phyloP scores from a whole-genome alignment of 2,797 vertebrate genomes.

The Microctenopoma lineatum region DNA sequence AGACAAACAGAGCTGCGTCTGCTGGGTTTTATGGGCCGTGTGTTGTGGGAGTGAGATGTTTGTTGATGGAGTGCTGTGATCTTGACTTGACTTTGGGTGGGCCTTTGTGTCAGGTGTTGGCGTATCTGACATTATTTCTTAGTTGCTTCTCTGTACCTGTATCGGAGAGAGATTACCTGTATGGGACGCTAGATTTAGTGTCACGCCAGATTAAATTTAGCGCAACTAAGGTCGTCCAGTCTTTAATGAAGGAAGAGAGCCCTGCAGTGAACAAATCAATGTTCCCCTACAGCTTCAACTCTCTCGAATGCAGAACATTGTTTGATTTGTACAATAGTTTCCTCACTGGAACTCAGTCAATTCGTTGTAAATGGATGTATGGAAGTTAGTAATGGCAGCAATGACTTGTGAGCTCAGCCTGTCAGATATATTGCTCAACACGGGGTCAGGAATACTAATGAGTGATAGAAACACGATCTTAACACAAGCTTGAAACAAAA shows the following conservation, averaged over 20 bases:
- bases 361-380: background rate
- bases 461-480: background rate
- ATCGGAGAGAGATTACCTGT: background rate
- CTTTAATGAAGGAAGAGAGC: background rate
- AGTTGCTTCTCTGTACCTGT: background rate
- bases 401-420: background rate
- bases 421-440: background rate
- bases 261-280: constrained; percentile 1
- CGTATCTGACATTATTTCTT: background rate
- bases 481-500: background rate
- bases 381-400: background rate
- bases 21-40: constrained; percentile 1
- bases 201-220: background rate
- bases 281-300: background rate
- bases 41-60: background rate
- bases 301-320: background rate
- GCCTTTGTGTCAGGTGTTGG: constrained; percentile 42
- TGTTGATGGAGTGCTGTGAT: constrained; percentile 56
- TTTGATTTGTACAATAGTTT: background rate
- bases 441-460: background rate
- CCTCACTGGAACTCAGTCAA: constrained; percentile 1
- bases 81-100: constrained; percentile 80
- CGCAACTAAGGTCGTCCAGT: constrained; percentile 49
- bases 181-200: background rate
- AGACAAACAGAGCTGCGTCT: background rate